A percentile compares a stretch with the other conserved stretches of the same genome.
Conservation (phyloP, 2,888 invertebrate species). For the Pollenia amentaria region DNA sequence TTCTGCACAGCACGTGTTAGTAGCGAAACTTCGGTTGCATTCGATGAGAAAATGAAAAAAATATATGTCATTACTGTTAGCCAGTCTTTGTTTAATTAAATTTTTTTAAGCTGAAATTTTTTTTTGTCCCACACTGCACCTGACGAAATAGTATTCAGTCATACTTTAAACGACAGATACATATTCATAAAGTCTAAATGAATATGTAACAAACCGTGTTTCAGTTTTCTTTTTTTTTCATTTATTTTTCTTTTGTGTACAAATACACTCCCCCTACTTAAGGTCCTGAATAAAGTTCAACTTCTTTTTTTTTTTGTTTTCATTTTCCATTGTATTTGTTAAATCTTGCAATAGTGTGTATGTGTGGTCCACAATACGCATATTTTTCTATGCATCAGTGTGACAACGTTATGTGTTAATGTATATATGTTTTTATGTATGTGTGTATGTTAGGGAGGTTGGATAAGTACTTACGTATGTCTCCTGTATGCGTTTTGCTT, state of each 20-base stretch:
- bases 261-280: slow-evolving; percentile 12
- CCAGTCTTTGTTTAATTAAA: background rate
- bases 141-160: slow-evolving; percentile 24
- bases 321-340: slow-evolving; percentile 34
- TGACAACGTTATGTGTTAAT: background rate
- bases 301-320: background rate
- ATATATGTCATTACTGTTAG: background rate
- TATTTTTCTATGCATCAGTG: slow-evolving; percentile 17
- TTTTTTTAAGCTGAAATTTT: background rate
- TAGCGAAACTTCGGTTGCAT: no score
- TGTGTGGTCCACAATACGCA: slow-evolving; percentile 42
- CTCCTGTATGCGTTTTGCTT: slow-evolving; percentile 56
- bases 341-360: slow-evolving; percentile 40
- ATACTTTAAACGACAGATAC: slow-evolving; percentile 26
- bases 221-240: background rate
- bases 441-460: background rate
- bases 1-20: no score
- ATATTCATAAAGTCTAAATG: slow-evolving; percentile 61
- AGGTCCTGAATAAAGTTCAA: slow-evolving; percentile 28
- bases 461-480: slow-evolving; percentile 7
- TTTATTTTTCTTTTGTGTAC: slow-evolving; percentile 16
- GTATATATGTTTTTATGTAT: background rate
- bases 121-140: slow-evolving; percentile 3
- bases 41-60: no score
- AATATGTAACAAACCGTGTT: slow-evolving; percentile 50